Evolutionary conservation across 2,888 invertebrate species (phyloP).

Genomic region (Zhengitettix transpicula): DNA sequence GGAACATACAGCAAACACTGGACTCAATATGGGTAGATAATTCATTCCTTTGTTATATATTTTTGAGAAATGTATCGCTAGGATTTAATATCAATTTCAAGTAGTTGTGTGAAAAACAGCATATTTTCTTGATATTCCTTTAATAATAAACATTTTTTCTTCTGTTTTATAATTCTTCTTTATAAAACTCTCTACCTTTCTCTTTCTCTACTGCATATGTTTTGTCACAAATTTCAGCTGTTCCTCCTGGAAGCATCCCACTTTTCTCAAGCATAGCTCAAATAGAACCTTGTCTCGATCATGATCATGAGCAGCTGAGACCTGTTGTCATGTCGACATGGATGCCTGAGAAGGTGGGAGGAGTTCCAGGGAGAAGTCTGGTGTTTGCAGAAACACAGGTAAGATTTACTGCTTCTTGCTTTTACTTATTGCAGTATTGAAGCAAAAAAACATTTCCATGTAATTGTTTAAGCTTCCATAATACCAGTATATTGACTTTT

Average conservation of each 20-base stretch:
- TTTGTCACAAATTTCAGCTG: background rate
- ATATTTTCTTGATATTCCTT: no score
- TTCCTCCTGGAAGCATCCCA: conserved; percentile 7
- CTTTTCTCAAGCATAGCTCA: conserved; percentile 18
- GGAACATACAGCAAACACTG: conserved; percentile 3
- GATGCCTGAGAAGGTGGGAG: conserved; percentile 78
- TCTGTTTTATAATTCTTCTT: no score
- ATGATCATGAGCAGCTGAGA: conserved; percentile 68
- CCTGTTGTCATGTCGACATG: conserved; percentile 81
- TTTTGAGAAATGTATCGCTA: background rate
- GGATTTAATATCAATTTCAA: no score
- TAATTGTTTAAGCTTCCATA: no score
- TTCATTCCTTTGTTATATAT: background rate
- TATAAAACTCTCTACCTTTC: no score
- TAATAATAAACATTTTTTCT: no score
- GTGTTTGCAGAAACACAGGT: conserved; percentile 87
- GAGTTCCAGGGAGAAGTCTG: conserved; percentile 61
- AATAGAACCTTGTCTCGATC: conserved; percentile 59
- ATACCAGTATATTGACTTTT: no score
- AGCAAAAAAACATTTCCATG: no score
- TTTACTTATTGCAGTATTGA: no score
- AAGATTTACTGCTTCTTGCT: conserved; percentile 16
- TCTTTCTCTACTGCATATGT: no score
- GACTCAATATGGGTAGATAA: conserved; percentile 4
- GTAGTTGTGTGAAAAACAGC: no score